Base-by-base conservation (phyloP, 2,797 vertebrate genomes). In the Tokudaia tokunoshimensis region DNA sequence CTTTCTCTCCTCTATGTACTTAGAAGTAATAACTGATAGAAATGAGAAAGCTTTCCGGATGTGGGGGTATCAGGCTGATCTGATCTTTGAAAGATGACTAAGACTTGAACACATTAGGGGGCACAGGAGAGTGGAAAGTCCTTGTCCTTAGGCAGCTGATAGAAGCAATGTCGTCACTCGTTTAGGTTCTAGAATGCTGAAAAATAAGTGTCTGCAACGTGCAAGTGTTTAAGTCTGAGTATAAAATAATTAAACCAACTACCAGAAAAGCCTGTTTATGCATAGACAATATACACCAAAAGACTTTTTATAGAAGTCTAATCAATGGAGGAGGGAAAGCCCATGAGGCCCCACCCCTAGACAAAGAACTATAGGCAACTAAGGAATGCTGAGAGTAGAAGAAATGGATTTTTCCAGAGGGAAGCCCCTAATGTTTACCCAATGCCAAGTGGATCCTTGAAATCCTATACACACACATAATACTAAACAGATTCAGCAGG, bases 21-120 rank as follows among this genome's bases (percentile, higher is more conserved):
- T 86, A 81, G 37, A 96, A 92, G 19, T 59, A 74, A 31, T 57
- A 91, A 88, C 24, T 72, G 63, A 89, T 81, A 94, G 61, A 96
- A 93, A 93, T 90, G 13, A 50, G 24, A 80, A 91, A 57, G 3
- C 65, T 65, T 86, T 92, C 44, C 90, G 93, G 29, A 63, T 89
- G 31, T 93, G 24, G 34, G 26, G 72, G 26, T 55, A 90, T 91
- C 78, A 92, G 47, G 86, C 15, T 52, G 52, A 81, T 59, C 74
- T 61, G 61, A 78, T 61, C 31, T 90, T 88, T 93, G 29, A 92
- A 95, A 92, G 82, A 72, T 13, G 63, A 44, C 92, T 96, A 81
- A 95, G 70, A 19, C 95, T 75, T 85, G 88, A 95, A 91, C 67
- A 78, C n/a, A 67, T 63, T 93, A 44, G 52, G 1, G 11, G 70